Evolutionary conservation across 2,797 vertebrate species (phyloP).

Genomic region (Manis crassicaudata): DNA sequence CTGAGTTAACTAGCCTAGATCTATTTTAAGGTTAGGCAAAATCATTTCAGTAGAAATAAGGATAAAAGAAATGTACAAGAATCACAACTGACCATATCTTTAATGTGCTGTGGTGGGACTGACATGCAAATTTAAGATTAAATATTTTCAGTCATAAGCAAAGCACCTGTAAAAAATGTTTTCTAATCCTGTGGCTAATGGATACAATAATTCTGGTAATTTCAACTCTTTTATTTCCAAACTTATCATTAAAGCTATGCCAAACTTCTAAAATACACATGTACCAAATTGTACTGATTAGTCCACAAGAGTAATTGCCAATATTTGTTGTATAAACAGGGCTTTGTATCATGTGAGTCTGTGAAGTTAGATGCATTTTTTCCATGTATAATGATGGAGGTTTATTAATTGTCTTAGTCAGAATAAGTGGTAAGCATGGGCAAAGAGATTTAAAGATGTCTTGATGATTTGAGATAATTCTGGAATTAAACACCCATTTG

Average conservation of each 20-base stretch:
- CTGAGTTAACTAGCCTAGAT: neutral
- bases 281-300: neutral
- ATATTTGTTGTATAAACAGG: neutral
- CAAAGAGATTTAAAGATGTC: neutral
- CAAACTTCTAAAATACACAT: neutral
- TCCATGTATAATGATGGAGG: neutral
- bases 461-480: slow-evolving; percentile 25
- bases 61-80: neutral
- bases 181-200: neutral
- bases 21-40: neutral
- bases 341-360: neutral
- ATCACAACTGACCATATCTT: neutral
- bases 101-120: neutral
- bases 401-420: neutral
- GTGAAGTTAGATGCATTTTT: neutral
- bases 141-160: neutral
- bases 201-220: neutral
- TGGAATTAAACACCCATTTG: neutral
- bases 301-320: neutral
- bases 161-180: neutral
- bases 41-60: slow-evolving; percentile 5
- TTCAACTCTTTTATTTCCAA: neutral
- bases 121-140: neutral
- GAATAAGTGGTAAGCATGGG: neutral
- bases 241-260: neutral